These are phyloP conservation scores for Drosophila yooni DNA, from an alignment of 2,888 invertebrate species.

Conservation along the genomic window DNA sequence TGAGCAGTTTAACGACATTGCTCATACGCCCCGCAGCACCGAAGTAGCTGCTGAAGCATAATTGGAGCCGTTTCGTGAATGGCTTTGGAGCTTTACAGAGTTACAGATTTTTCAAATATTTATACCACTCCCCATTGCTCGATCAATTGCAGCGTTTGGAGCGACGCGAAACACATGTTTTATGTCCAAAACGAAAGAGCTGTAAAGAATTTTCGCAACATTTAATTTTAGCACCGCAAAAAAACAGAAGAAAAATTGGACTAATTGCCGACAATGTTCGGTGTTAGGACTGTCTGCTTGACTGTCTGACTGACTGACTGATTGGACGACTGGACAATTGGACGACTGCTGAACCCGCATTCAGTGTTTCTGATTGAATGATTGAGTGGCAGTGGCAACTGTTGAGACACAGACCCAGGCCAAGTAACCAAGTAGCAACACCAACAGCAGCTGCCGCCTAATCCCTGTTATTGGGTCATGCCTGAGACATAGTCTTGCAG, in stretches of 20 bases:
- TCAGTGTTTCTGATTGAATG: conserved; percentile 69
- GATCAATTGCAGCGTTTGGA: conserved; percentile 27
- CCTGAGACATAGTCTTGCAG: conserved; percentile 41
- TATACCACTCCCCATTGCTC: conserved; percentile 24
- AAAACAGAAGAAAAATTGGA: conserved; percentile 69
- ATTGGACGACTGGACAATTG: conserved; percentile 40
- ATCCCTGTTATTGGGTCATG: conserved; percentile 80
- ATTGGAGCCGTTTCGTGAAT: conserved; percentile 68
- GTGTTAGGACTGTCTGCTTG: conserved; percentile 24
- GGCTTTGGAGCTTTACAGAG: conserved; percentile 65
- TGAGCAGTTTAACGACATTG: conserved; percentile 65
- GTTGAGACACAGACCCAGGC: conserved; percentile 43
- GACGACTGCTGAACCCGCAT: conserved; percentile 41
- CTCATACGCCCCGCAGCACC: conserved; percentile 65
- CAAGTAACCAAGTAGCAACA: conserved; percentile 16
- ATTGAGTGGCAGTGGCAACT: conserved; percentile 73
- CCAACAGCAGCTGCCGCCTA: conserved; percentile 57
- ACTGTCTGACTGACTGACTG: conserved; percentile 45
- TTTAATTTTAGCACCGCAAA: conserved; percentile 75
- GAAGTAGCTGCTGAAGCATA: conserved; percentile 45
- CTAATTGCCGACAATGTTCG: conserved; percentile 76
- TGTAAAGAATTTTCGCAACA: conserved; percentile 78
- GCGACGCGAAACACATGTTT: conserved; percentile 64
- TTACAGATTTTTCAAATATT: conserved; percentile 78
- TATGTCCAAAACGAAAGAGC: conserved; percentile 49